Percentiles rank a stretch among this genome's conserved stretches.
These are phyloP conservation scores for Galeopsomyia nigrocyanea DNA, from an alignment of 2,888 invertebrate species.

Conservation along the genomic window DNA sequence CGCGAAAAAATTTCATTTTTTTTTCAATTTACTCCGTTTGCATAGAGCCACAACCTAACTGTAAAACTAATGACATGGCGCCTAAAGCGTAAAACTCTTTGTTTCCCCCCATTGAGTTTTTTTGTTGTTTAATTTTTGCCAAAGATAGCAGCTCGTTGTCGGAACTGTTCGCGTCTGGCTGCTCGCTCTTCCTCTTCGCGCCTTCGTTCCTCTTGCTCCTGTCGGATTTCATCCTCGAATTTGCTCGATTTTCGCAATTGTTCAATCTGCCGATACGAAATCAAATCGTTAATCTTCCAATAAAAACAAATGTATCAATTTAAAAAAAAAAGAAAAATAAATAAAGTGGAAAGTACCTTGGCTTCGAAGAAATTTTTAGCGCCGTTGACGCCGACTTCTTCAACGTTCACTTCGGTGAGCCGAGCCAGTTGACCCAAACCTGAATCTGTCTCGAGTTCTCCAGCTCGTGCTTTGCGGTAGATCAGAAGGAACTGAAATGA, in stretches of 20 bases:
- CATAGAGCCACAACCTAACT: no score
- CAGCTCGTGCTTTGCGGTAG: constrained; percentile 91
- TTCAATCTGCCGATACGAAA: constrained; percentile 76
- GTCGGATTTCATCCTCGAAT: constrained; percentile 92
- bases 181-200: constrained; percentile 88
- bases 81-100: not conserved
- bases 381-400: constrained; percentile 93
- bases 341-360: constrained; percentile 73
- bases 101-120: not conserved
- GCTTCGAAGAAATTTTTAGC: constrained; percentile 97
- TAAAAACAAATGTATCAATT: not conserved
- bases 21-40: no score
- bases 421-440: constrained; percentile 89
- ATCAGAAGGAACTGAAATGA: constrained; percentile 77
- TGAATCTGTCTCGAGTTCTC: constrained; percentile 88
- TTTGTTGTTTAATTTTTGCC: constrained; percentile 67
- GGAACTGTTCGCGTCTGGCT: constrained; percentile 84
- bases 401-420: constrained; percentile 92
- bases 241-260: constrained; percentile 86
- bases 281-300: no score
- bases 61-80: no score
- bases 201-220: constrained; percentile 91
- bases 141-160: constrained; percentile 90
- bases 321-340: not conserved
- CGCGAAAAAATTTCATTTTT: no score